These are phyloP conservation scores for Megaptera novaeangliae DNA, from an alignment of 2,113 vertebrate species.

Conservation along the genomic window DNA sequence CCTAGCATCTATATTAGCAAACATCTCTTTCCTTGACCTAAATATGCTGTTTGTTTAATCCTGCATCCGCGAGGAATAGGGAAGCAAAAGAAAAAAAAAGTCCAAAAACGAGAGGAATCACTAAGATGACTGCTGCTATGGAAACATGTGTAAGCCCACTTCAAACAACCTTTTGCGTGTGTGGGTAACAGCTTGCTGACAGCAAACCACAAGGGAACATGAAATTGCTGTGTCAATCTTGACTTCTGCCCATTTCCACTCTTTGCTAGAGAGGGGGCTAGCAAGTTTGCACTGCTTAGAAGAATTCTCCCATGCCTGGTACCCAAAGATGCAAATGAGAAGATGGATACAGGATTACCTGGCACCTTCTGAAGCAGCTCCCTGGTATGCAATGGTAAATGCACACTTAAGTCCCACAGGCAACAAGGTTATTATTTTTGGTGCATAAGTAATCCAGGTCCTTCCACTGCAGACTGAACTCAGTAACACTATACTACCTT, in stretches of 20 bases:
- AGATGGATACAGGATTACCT: conserved; percentile 72
- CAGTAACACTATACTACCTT: neutral
- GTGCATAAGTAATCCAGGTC: neutral
- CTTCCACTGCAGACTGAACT: neutral
- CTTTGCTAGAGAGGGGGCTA: neutral
- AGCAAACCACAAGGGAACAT: conserved; percentile 71
- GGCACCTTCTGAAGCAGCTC: conserved; percentile 6
- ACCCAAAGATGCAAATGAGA: conserved; percentile 67
- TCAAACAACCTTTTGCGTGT: conserved; percentile 56
- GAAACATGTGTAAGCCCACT: conserved; percentile 69
- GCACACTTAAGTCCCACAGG: neutral
- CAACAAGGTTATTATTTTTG: neutral
- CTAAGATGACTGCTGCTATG: conserved; percentile 74
- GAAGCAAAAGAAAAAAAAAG: neutral
- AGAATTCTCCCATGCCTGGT: neutral
- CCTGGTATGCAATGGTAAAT: neutral
- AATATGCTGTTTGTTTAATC: conserved; percentile 78
- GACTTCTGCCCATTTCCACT: conserved; percentile 54
- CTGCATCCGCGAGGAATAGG: conserved; percentile 53
- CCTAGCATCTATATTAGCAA: conserved; percentile 79
- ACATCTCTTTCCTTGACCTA: conserved; percentile 82
- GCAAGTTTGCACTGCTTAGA: conserved; percentile 15
- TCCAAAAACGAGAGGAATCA: conserved; percentile 42
- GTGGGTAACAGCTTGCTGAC: conserved; percentile 67
- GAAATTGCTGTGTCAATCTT: conserved; percentile 43